Conservation (phyloP, 2,888 invertebrate species). For the Ormyrus labotus region DNA sequence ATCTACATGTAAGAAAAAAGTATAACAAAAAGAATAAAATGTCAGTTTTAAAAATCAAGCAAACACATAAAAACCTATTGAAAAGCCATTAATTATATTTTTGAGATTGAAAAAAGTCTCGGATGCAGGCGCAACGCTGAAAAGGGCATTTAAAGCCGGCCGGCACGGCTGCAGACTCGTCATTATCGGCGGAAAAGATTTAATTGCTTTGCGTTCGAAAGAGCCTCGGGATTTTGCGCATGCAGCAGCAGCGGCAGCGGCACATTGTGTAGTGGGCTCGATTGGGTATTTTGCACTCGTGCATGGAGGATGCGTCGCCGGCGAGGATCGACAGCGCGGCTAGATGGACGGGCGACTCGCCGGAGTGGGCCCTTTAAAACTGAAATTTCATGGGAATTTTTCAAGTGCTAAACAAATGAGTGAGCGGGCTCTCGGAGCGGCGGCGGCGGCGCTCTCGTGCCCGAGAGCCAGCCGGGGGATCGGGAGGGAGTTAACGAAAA, state of each 20-base stretch:
- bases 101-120: no score
- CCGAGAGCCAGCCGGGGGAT: no score
- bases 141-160: no score
- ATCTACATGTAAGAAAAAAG: no score
- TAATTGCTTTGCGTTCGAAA: constrained; percentile 27
- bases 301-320: no score
- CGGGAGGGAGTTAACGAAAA: constrained; percentile 43
- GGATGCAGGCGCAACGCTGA: no score
- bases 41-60: no score
- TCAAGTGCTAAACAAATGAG: constrained; percentile 60
- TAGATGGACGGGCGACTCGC: constrained; percentile 8
- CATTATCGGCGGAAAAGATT: constrained; percentile 34
- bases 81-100: no score
- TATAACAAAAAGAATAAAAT: no score
- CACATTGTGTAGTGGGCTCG: background rate
- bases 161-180: background rate
- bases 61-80: no score
- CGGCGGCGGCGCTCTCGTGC: no score
- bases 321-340: background rate
- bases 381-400: constrained; percentile 62
- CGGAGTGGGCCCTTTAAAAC: constrained; percentile 52
- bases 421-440: background rate
- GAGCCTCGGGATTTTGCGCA: background rate
- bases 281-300: constrained; percentile 25
- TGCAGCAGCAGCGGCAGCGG: background rate